phyloP scores from a whole-genome alignment of 2,888 invertebrate species.

The Tuta absoluta region DNA sequence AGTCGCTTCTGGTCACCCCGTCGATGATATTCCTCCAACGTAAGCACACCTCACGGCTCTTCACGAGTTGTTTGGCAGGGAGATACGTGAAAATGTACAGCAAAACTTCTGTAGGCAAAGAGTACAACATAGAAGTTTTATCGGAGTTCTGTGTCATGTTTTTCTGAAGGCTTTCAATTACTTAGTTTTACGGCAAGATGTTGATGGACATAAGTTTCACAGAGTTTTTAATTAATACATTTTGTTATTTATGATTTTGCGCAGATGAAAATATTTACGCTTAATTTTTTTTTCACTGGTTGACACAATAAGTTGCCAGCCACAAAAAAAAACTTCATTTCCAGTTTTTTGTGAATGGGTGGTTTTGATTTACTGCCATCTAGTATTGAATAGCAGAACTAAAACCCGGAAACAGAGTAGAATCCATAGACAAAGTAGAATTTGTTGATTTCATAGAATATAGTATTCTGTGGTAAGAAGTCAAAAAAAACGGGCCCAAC shows the following conservation, averaged over 20 bases:
- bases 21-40: conserved; percentile 63
- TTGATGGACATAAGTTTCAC: background rate
- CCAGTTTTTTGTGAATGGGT: background rate
- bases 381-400: background rate
- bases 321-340: background rate
- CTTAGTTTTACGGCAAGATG: background rate
- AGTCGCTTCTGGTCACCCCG: conserved; percentile 44
- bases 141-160: conserved; percentile 23
- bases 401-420: no score
- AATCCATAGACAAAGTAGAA: no score
- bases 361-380: background rate
- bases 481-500: no score
- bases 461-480: no score
- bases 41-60: conserved; percentile 56
- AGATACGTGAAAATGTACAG: conserved; percentile 54
- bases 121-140: conserved; percentile 26
- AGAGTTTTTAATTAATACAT: conserved; percentile 23
- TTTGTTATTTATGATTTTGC: conserved; percentile 32
- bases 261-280: conserved; percentile 17
- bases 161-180: background rate
- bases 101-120: conserved; percentile 59
- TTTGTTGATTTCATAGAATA: background rate
- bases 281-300: conserved; percentile 9
- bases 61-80: conserved; percentile 50
- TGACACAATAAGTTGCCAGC: background rate